Base-by-base conservation (phyloP, 2,797 vertebrate species). In the Gobionotothen gibberifrons region DNA sequence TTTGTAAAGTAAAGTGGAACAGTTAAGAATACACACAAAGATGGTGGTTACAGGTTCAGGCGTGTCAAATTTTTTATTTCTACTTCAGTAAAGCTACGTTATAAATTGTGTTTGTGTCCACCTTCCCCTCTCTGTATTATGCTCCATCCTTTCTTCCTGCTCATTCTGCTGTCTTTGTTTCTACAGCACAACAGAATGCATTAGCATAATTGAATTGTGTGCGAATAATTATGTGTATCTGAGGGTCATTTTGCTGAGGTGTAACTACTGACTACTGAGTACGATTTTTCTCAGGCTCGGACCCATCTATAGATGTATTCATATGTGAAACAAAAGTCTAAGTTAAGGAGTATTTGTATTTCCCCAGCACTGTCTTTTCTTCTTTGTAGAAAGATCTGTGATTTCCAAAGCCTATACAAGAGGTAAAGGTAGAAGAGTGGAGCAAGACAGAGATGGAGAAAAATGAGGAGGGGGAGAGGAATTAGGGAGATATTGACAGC, bases 121-220 rank as follows among this genome's bases (percentile, higher is more conserved):
- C 19, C 15, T 46, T 48, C 0, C n/a, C n/a, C 5, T 56, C n/a
- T 26, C 17, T 55, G 14, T 16, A 67, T 51, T 42, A n/a, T 17
- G 19, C 43, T n/a, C 42, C 22, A 39, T 39, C 15, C 40, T 57
- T 32, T 60, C 15, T 46, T 51, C 10, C 40, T 21, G 42, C 36
- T 36, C 21, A 53, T 70, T 85, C 32, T 85, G 69, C 83, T 73
- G 42, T 57, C 48, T 47, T 43, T 9, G 32, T 57, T 62, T 46
- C 82, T 84, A 47, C 78, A 78, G 58, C 53, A 66, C 75, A 65
- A 67, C 70, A 74, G 55, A 68, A 42, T 14, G 19, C 59, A 84
- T 90, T 85, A 80, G 42, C 74, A 85, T 82, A 72, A 78, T 83
- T 74, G 70, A 46, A 43, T 56, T 64, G 81, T 85, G 83, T 71